phyloP scores from a whole-genome alignment of 2,888 invertebrate species.

The Cephalotes varians region DNA sequence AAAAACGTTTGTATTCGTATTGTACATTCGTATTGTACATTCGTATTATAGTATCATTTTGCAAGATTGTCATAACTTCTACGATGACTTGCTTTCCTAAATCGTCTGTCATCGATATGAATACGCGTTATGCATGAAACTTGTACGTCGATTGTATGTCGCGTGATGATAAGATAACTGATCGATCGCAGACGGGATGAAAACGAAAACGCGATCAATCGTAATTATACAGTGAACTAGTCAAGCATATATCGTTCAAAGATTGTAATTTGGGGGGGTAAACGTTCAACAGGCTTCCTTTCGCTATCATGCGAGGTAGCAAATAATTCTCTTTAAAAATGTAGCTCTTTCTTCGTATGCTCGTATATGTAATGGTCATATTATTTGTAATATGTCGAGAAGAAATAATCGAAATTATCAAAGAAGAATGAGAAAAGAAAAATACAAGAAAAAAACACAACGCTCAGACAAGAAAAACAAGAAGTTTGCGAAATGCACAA shows the following conservation, averaged over 20 bases:
- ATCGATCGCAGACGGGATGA: not conserved
- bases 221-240: constrained; percentile 10
- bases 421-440: not conserved
- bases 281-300: constrained; percentile 23
- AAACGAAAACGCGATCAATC: constrained; percentile 13
- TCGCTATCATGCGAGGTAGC: not conserved
- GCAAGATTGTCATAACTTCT: not conserved
- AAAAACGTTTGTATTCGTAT: not conserved
- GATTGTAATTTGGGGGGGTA: not conserved
- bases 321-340: constrained; percentile 22
- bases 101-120: not conserved
- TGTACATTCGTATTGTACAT: not conserved
- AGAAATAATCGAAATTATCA: not conserved
- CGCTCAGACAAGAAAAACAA: not conserved
- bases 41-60: not conserved
- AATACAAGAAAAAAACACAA: not conserved
- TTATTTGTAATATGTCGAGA: constrained; percentile 11
- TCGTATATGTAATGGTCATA: not conserved
- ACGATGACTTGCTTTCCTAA: not conserved
- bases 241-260: not conserved
- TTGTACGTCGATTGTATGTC: constrained; percentile 1
- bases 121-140: not conserved
- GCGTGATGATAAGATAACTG: constrained; percentile 14
- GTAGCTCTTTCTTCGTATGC: not conserved
- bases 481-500: not conserved